Conservation (phyloP, 2,797 vertebrate genomes). For the Takifugu rubripes region DNA sequence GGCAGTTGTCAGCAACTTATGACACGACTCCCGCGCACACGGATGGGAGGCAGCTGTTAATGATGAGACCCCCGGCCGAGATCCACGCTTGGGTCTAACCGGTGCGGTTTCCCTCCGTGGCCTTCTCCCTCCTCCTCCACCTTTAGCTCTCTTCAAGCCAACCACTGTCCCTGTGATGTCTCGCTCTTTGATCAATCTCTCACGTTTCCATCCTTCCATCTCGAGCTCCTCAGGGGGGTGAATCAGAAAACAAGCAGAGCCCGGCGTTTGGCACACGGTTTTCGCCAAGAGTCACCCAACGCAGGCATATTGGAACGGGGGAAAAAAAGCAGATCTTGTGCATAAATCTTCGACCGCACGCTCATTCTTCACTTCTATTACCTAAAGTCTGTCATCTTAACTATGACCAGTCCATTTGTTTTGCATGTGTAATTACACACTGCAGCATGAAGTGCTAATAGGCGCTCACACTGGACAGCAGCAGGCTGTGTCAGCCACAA, state of each 20-base stretch:
- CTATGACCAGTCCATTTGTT: slow-evolving; percentile 43
- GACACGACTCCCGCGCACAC: slow-evolving; percentile 28
- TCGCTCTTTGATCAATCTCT: slow-evolving; percentile 46
- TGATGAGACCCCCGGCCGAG: slow-evolving; percentile 55
- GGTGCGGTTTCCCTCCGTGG: slow-evolving; percentile 34
- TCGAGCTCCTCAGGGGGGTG: slow-evolving; percentile 42
- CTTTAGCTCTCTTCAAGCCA: slow-evolving; percentile 52
- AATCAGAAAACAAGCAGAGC: slow-evolving; percentile 43
- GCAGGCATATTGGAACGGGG: slow-evolving; percentile 1
- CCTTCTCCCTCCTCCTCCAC: slow-evolving; percentile 53
- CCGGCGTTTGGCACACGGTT: slow-evolving; percentile 21
- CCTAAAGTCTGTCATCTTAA: slow-evolving; percentile 46
- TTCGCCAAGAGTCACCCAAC: slow-evolving; percentile 31
- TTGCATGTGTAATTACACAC: slow-evolving; percentile 21
- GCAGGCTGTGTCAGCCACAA: slow-evolving; percentile 70
- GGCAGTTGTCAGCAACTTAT: slow-evolving; percentile 31
- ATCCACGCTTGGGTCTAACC: slow-evolving; percentile 55
- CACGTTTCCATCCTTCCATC: slow-evolving; percentile 41
- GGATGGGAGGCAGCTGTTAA: slow-evolving; percentile 33
- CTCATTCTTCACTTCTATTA: slow-evolving; percentile 2
- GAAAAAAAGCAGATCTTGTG: slow-evolving; percentile 11
- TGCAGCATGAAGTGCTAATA: slow-evolving; percentile 59
- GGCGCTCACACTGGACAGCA: slow-evolving; percentile 68
- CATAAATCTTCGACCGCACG: not conserved
- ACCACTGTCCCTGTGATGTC: slow-evolving; percentile 51